Evolutionary conservation across 2,797 vertebrate species (phyloP).

Genomic region (Parotocinclus haroldoi): DNA sequence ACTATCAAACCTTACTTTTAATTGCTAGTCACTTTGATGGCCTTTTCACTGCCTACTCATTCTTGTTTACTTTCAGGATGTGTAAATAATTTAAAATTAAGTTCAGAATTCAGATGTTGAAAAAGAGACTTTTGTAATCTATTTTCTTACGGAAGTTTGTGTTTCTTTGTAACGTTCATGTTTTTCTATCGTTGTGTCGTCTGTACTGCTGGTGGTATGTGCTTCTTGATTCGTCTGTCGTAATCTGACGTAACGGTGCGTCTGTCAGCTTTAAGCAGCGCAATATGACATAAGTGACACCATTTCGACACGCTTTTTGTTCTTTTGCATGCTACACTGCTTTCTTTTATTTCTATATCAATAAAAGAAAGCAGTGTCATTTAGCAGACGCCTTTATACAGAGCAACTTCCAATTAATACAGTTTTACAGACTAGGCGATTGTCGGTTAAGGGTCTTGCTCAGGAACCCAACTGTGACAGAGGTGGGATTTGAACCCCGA

Average conservation of each 20-base stretch:
- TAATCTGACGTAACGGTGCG: background rate
- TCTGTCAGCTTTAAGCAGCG: constrained; percentile 5
- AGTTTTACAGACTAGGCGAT: no score
- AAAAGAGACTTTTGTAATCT: constrained; percentile 73
- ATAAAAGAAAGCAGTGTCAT: no score
- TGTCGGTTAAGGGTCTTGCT: no score
- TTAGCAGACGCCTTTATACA: no score
- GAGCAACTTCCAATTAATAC: no score
- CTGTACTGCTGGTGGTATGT: constrained; percentile 57
- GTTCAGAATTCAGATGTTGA: constrained; percentile 59
- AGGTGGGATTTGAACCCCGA: no score
- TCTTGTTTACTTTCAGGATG: constrained; percentile 46
- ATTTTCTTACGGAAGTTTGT: constrained; percentile 73
- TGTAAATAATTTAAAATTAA: constrained; percentile 45
- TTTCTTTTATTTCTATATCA: no score
- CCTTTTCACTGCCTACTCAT: constrained; percentile 58
- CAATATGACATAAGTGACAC: constrained; percentile 10
- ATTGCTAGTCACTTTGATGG: constrained; percentile 74
- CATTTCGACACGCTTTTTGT: constrained; percentile 8
- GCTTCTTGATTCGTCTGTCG: constrained; percentile 21
- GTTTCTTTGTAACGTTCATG: constrained; percentile 55
- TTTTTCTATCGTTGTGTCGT: constrained; percentile 52
- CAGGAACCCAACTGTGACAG: no score
- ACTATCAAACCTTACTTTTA: constrained; percentile 64
- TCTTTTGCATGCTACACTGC: background rate